Evolutionary conservation across 2,888 invertebrate species (phyloP).

Genomic region (Noctua fimbriata): DNA sequence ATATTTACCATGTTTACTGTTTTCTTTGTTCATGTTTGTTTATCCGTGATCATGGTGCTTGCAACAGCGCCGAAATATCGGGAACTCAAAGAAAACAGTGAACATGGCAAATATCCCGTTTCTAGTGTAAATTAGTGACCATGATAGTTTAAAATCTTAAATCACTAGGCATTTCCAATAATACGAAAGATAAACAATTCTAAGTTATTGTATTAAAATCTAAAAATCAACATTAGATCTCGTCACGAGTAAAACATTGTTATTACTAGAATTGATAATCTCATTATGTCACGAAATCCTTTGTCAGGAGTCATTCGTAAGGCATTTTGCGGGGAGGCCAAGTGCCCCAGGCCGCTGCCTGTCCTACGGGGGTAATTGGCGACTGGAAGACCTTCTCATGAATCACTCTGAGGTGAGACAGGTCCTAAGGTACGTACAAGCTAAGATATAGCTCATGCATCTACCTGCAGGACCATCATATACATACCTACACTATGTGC

Average conservation of each 20-base stretch:
- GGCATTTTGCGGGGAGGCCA: constrained; percentile 5
- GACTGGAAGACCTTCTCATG: constrained; percentile 16
- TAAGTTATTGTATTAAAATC: background rate
- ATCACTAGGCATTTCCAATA: background rate
- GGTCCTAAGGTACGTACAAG: background rate
- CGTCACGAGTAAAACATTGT: background rate
- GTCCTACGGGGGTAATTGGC: constrained; percentile 16
- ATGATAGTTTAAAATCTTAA: too few species aligned
- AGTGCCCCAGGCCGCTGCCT: background rate
- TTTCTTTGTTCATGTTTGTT: too few species aligned
- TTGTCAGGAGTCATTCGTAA: background rate
- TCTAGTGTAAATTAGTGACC: too few species aligned
- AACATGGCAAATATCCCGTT: too few species aligned
- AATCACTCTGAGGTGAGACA: constrained; percentile 22
- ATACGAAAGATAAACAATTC: constrained; percentile 1
- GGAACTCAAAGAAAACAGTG: too few species aligned
- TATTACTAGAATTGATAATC: background rate
- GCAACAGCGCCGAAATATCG: too few species aligned
- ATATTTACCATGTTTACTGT: too few species aligned
- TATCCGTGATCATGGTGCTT: too few species aligned
- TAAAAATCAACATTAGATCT: constrained; percentile 26
- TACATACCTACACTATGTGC: background rate
- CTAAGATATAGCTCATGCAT: constrained; percentile 5
- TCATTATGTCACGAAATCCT: background rate
- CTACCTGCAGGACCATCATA: background rate